phyloP scores from a whole-genome alignment of 2,797 vertebrate species.

The Tachyglossus aculeatus region DNA sequence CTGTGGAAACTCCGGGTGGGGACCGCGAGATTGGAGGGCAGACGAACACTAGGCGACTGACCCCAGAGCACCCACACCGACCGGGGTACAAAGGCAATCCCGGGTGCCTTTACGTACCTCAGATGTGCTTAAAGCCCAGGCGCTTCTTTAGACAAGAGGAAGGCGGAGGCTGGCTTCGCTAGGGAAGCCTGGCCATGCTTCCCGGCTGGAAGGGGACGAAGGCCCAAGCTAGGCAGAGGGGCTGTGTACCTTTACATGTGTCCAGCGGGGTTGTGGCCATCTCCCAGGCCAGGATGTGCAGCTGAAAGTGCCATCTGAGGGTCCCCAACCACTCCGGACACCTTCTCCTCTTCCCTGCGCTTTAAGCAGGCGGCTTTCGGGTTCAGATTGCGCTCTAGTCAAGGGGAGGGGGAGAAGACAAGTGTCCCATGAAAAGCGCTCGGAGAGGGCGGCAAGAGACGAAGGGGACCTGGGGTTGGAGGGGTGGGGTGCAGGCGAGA shows the following conservation, averaged over 20 bases:
- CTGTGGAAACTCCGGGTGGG: too few species aligned
- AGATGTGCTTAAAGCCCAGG: not conserved
- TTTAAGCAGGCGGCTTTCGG: slow-evolving; percentile 99
- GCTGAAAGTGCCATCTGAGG: slow-evolving; percentile 93
- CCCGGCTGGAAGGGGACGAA: not conserved
- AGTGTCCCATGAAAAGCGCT: not conserved
- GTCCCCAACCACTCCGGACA: slow-evolving; percentile 92
- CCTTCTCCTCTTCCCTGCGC: slow-evolving; percentile 97
- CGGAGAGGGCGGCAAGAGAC: not conserved
- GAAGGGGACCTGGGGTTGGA: not conserved
- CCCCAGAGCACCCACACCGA: too few species aligned
- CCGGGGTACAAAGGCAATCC: too few species aligned
- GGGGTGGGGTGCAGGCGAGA: not conserved
- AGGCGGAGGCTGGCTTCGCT: too few species aligned
- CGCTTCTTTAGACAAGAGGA: not conserved
- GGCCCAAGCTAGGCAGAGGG: rapidly evolving
- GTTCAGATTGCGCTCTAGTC: slow-evolving; percentile 95
- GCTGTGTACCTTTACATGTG: slow-evolving; percentile 84
- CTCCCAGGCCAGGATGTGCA: slow-evolving; percentile 88
- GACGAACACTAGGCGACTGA: too few species aligned
- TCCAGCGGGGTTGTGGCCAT: slow-evolving; percentile 93
- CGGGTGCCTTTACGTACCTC: not conserved
- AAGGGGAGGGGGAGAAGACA: slow-evolving; percentile 19
- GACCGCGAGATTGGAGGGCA: too few species aligned
- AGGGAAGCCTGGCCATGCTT: too few species aligned